Conservation (phyloP, 2,113 vertebrate species). For the Eulacestoma nigropectus region DNA sequence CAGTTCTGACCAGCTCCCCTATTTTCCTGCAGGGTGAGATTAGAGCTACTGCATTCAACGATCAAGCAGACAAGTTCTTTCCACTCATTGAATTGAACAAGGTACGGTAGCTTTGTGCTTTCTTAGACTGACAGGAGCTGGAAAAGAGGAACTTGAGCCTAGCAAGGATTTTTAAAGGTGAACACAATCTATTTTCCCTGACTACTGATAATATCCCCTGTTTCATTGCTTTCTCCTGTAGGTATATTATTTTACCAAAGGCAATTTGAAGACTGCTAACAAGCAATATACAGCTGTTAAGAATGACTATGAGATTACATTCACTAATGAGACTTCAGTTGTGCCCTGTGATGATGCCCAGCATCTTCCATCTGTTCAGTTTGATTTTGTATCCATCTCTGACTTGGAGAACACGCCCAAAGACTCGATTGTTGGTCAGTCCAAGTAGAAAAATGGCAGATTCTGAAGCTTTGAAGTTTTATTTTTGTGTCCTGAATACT, state of each 20-base stretch:
- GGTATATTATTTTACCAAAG: slow-evolving; percentile 96
- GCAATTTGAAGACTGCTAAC: slow-evolving; percentile 92
- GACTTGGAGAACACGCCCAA: slow-evolving; percentile 85
- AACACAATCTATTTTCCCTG: not conserved
- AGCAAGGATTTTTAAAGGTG: slow-evolving; percentile 11
- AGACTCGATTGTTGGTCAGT: slow-evolving; percentile 87
- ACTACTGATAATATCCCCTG: not conserved
- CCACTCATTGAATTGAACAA: slow-evolving; percentile 89
- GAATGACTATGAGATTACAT: slow-evolving; percentile 98
- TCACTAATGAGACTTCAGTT: slow-evolving; percentile 86
- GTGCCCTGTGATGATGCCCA: slow-evolving; percentile 86
- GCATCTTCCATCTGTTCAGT: slow-evolving; percentile 89
- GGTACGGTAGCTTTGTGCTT: slow-evolving; percentile 69
- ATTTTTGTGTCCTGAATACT: not conserved
- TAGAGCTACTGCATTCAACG: slow-evolving; percentile 92
- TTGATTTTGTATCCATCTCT: slow-evolving; percentile 84
- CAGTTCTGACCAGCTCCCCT: slow-evolving; percentile 6
- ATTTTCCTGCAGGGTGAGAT: slow-evolving; percentile 87
- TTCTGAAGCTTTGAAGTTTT: not conserved
- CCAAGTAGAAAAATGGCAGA: not conserved
- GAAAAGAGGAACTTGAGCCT: not conserved
- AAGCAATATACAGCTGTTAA: slow-evolving; percentile 94
- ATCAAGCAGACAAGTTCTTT: slow-evolving; percentile 95
- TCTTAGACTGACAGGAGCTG: slow-evolving; percentile 14
- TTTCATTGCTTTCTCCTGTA: slow-evolving; percentile 61